These are phyloP conservation scores for Willisornis vidua DNA, from an alignment of 2,113 vertebrate species.

Conservation along the genomic window DNA sequence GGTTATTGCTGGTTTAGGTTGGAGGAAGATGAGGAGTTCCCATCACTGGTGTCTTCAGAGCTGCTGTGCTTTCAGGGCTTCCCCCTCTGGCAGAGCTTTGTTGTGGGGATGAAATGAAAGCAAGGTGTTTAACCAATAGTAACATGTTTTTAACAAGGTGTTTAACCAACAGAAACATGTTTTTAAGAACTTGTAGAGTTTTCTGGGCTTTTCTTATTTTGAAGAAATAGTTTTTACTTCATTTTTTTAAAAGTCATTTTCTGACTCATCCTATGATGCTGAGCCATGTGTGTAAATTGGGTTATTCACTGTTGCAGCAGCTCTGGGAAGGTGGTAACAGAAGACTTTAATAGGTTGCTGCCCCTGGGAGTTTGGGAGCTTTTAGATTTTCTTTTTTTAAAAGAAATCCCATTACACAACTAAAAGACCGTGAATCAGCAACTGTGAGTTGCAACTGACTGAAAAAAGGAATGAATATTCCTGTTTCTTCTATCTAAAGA, in stretches of 20 bases:
- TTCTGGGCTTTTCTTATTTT: neutral
- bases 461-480: neutral
- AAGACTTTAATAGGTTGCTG: neutral
- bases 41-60: neutral
- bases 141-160: neutral
- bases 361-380: neutral
- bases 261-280: neutral
- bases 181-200: neutral
- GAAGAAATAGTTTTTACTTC: neutral
- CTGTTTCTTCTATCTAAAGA: neutral
- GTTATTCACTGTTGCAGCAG: neutral
- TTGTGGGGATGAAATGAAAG: neutral
- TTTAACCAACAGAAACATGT: neutral
- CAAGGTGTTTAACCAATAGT: neutral
- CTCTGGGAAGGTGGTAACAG: neutral
- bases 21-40: neutral
- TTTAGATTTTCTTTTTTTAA: neutral
- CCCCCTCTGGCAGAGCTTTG: neutral
- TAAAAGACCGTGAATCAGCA: neutral
- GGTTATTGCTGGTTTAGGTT: neutral
- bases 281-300: neutral
- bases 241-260: neutral
- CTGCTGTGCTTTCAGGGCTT: neutral
- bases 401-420: neutral
- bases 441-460: neutral